These are phyloP conservation scores for Montipora cactus DNA, from an alignment of 64 coral and sea anemone species.

Conservation along the genomic window DNA sequence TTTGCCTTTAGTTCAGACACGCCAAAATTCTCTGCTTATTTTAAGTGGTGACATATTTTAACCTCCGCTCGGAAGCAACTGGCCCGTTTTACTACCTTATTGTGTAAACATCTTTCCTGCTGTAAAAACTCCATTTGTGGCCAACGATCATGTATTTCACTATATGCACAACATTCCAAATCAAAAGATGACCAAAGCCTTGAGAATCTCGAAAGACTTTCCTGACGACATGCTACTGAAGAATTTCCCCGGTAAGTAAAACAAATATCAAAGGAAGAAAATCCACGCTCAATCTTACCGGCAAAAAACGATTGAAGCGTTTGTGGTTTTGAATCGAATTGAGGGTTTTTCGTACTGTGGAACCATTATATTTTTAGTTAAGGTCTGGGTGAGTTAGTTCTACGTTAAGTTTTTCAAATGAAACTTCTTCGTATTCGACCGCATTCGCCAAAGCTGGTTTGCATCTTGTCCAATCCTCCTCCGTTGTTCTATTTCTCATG, in stretches of 20 bases:
- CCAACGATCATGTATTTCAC: background rate
- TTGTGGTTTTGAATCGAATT: background rate
- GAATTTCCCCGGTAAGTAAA: constrained; percentile 45
- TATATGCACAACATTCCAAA: background rate
- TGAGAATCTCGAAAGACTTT: background rate
- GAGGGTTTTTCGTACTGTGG: background rate
- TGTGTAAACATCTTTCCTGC: background rate
- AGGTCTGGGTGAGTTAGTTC: too few species aligned
- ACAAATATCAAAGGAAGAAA: constrained; percentile 7
- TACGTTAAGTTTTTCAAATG: too few species aligned
- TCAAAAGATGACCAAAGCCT: background rate
- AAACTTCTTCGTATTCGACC: too few species aligned
- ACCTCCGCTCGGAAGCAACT: background rate
- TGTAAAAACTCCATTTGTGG: background rate
- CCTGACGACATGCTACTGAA: background rate
- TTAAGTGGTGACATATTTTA: constrained; percentile 14
- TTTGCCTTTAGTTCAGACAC: background rate
- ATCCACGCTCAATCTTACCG: background rate
- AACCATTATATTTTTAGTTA: too few species aligned
- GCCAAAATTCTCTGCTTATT: background rate
- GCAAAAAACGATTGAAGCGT: too few species aligned
- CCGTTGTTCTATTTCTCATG: too few species aligned
- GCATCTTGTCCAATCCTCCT: too few species aligned
- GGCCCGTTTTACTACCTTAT: background rate
- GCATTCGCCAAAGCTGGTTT: background rate